Evolutionary conservation across 2,888 invertebrate species (phyloP), one percentile per base, ranked within the genome.

Genomic region (Odontothrips loti): DNA sequence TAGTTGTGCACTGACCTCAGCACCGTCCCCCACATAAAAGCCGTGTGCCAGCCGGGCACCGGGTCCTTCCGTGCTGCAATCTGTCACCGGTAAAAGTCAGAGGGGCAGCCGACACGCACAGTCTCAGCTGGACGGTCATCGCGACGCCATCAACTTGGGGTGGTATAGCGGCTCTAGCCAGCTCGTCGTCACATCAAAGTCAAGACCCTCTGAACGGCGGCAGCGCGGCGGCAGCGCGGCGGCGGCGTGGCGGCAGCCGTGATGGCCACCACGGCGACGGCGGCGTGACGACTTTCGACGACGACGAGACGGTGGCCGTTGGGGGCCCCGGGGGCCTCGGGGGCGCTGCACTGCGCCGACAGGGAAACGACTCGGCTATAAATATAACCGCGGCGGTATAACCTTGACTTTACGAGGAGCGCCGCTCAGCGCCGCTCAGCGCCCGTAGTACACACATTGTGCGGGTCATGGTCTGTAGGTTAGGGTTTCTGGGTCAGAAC

Each of bases 321-420:
- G 3, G 34, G 34, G 34, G 34, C n/a, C n/a, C n/a, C n/a, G n/a
- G n/a, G n/a, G 34, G 3, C 34, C 34, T 6, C 34, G 34, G 34
- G 34, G 34, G 34, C 34, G 34, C 34, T 43, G 34, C 34, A 43
- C 34, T 43, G 34, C 34, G 34, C 34, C 34, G 6, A 43, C 34
- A 43, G 34, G 34, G 34, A 43, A 23, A 27, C 27, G 23, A 8
- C 68, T 23, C 27, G 12, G 27, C 68, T 75, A 75, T 75, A 75
- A 75, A 75, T 75, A 75, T 75, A 27, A 75, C 68, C 68, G 27
- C 68, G 10, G 68, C 68, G 68, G 68, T 75, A 75, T 75, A 75
- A 75, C 68, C 68, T 75, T 75, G 68, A 75, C 68, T 75, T 75
- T 75, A 75, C 68, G 68, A 12, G 11, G 20, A 15, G 6, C 1